Base-by-base conservation (phyloP, 2,113 vertebrate genomes). In the Erythrocebus patas region DNA sequence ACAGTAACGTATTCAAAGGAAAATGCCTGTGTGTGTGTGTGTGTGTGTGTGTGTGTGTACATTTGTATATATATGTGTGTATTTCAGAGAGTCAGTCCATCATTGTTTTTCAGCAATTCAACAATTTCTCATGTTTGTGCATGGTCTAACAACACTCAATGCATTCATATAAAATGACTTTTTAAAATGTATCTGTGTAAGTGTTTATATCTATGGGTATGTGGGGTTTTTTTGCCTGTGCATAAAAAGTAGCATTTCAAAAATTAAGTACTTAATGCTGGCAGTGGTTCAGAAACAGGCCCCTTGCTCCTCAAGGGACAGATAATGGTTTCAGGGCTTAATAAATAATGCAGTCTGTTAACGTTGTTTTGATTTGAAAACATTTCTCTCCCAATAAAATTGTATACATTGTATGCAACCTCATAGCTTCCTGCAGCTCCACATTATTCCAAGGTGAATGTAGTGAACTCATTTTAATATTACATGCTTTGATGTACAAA, bases 381-480 rank as follows among this genome's bases (percentile, higher is more conserved):
- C 10, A 84, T 59, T 91, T 94, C 72, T 97, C 45, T 97, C 38
- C 23, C 45, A 93, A 59, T 90, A 82, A 94, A 95, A 93, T 32
- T 61, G 88, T 80, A 76, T 35, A 82, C 25, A 83, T 64, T 66
- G 6, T 76, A n/a, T 86, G 75, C 35, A 79, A 64, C 12, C 76
- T 78, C 25, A 45, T 30, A 23, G 66, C 48, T 83, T 92, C 61
- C 70, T 35, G 25, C 5, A 61, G 18, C 25, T 23, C 50, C 38
- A 6, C 6, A 22, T 38, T 45, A 95, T 85, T 76, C 45, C 17
- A 83, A 50, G 10, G n/a, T 23, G 25, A 52, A 90, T 35, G 18
- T 50, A 55, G 43, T 20, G 82, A 38, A 80, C 85, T 87, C 57
- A 10, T 6, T 38, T 85, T 68, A 17, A 45, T 76, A n/a, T 45